Base-by-base conservation (phyloP, 1,140 invertebrate species). In the Drosophila yakuba region DNA sequence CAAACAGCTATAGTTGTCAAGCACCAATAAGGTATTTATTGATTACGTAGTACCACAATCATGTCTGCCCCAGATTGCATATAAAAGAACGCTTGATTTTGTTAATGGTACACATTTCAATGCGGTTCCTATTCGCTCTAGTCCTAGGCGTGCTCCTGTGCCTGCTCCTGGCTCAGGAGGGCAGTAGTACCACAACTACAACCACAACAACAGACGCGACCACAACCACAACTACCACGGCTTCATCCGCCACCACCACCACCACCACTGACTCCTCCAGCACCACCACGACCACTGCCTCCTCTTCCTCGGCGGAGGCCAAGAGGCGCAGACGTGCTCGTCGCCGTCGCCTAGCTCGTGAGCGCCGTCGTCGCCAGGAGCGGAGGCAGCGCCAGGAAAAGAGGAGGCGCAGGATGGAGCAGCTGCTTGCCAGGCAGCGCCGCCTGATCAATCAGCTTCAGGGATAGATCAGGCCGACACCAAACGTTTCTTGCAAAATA, bases 61-160 rank as follows among this genome's bases (percentile, higher is more conserved):
- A 20, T 20, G 20, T 20, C 20, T 20, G 20, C 20, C 0, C 12
- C 17, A 43, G 11, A 54, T 47, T 45, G 5, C 8, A 41, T 74
- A 74, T 74, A 74, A 50, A 74, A 74, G 32, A 2, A 23, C 4
- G 14, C 2, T 3, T 11, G 47, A n/a, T 14, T 38, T 12, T 1
- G 2, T 3, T 38, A 43, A 39, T 14, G 7, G 38, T 25, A 20
- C 36, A 52, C 35, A 54, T 50, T 50, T 74, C 3, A 52, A 74
- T 74, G 72, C 72, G 69, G 15, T 74, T 61, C 14, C 25, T 52
- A 36, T 55, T 62, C 39, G 57, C 38, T 38, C 14, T 73, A 4
- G 39, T 45, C 44, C 41, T 74, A 38, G 50, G n/a, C 2, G 14
- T 74, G 17, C 56, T 74, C 12, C 28, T 50, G 32, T 72, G 56